Evolutionary conservation across 2,888 invertebrate genomes (phyloP).

Genomic region (Liodrosophila aerea): DNA sequence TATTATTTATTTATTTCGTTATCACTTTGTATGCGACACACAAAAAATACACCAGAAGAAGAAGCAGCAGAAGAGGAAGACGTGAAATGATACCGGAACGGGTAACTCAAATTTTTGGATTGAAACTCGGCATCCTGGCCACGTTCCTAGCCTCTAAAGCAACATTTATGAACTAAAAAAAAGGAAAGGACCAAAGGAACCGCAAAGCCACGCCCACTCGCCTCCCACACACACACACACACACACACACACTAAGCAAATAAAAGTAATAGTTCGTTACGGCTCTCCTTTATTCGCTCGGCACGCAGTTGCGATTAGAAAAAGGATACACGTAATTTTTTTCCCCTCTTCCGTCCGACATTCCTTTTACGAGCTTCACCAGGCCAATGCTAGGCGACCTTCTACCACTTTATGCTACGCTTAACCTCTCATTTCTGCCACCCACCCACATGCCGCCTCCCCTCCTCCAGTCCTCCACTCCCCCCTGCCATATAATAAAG

Average conservation of each 20-base stretch:
- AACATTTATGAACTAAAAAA: slow-evolving; percentile 71
- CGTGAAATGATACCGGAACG: not conserved
- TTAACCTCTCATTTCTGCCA: not conserved
- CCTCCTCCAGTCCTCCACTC: not conserved
- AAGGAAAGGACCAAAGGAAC: slow-evolving; percentile 42
- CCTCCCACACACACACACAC: slow-evolving; percentile 13
- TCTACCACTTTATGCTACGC: slow-evolving; percentile 2
- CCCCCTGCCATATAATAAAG: slow-evolving; percentile 46
- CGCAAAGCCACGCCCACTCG: slow-evolving; percentile 50
- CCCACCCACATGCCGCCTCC: not conserved
- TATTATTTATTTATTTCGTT: slow-evolving; percentile 76
- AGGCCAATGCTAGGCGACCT: slow-evolving; percentile 8
- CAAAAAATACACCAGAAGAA: slow-evolving; percentile 12
- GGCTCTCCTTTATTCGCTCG: slow-evolving; percentile 23
- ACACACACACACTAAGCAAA: slow-evolving; percentile 38
- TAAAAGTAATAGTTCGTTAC: slow-evolving; percentile 72
- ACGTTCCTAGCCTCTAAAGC: slow-evolving; percentile 30
- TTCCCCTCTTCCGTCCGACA: slow-evolving; percentile 47
- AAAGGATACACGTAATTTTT: slow-evolving; percentile 76
- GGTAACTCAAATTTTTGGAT: slow-evolving; percentile 16
- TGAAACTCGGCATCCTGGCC: slow-evolving; percentile 28
- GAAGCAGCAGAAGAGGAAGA: slow-evolving; percentile 1
- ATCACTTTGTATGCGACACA: slow-evolving; percentile 73
- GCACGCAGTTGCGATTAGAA: slow-evolving; percentile 67
- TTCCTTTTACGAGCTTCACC: slow-evolving; percentile 61